phyloP scores from a whole-genome alignment of 1,140 invertebrate species.

The Solen grandis region DNA sequence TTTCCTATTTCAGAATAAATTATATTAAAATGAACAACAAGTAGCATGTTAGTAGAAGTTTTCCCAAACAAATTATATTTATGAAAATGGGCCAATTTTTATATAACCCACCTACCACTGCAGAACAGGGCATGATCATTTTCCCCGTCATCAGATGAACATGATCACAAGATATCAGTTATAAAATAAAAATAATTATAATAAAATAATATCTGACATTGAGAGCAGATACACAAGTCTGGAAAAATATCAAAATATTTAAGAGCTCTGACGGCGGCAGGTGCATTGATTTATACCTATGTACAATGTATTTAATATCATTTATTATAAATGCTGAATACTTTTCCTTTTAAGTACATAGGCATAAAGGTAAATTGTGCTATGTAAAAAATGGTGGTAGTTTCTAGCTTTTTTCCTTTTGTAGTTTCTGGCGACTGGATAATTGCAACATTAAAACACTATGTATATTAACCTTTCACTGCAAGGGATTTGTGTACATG shows the following conservation, averaged over 20 bases:
- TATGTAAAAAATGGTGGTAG: background rate
- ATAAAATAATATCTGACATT: background rate
- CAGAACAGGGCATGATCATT: background rate
- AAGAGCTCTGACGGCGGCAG: background rate
- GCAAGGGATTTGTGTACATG: background rate
- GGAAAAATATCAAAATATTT: background rate
- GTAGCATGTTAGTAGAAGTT: background rate
- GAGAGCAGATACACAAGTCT: background rate
- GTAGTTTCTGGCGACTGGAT: no score
- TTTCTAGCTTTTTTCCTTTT: no score
- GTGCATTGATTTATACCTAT: background rate
- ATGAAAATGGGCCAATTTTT: background rate
- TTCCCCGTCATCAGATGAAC: background rate
- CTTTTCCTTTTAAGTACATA: background rate
- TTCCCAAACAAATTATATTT: background rate
- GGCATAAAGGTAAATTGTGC: background rate
- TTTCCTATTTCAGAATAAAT: conserved; percentile 9
- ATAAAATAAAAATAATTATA: background rate
- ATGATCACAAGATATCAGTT: background rate
- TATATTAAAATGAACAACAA: background rate
- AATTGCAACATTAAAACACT: no score
- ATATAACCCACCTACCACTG: background rate
- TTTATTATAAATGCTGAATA: background rate
- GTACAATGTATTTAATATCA: background rate
- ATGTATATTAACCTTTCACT: background rate